phyloP scores from a whole-genome alignment of 2,797 vertebrate genomes.

The Triplophysa yarkandensis region DNA sequence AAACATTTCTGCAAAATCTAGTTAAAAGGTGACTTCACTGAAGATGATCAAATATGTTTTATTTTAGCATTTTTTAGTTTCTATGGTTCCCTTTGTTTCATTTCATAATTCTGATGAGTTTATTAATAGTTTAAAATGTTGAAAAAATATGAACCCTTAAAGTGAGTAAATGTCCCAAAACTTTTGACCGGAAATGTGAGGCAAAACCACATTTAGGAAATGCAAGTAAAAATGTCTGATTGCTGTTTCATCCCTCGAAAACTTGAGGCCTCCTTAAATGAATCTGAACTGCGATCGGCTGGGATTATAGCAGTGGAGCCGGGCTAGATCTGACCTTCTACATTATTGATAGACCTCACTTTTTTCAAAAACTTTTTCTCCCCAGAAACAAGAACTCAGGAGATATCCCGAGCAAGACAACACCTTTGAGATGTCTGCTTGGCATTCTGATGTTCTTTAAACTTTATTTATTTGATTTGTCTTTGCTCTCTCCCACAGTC shows the following conservation, averaged over 20 bases:
- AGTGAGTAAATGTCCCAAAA: no score
- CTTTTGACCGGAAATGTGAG: no score
- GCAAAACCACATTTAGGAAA: neutral
- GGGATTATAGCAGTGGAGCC: constrained; percentile 44
- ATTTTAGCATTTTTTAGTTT: no score
- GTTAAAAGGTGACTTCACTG: no score
- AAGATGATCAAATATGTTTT: no score
- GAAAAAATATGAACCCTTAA: no score
- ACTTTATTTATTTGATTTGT: constrained; percentile 31
- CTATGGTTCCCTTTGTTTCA: no score
- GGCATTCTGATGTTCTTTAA: constrained; percentile 28
- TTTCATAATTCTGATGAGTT: no score
- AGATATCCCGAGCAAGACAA: constrained; percentile 27
- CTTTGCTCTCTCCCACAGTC: constrained; percentile 16
- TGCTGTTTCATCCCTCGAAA: neutral
- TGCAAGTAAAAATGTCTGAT: neutral
- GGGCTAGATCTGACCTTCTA: constrained; percentile 23
- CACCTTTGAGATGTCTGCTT: constrained; percentile 14
- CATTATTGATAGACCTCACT: constrained; percentile 46
- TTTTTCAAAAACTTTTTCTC: constrained; percentile 1
- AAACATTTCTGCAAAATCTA: no score
- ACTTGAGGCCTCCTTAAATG: constrained; percentile 15
- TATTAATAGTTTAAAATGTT: no score
- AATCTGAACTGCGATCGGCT: constrained; percentile 25
- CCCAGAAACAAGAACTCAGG: constrained; percentile 25